phyloP scores from a whole-genome alignment of 2,113 vertebrate species.

The Phodopus roborovskii region DNA sequence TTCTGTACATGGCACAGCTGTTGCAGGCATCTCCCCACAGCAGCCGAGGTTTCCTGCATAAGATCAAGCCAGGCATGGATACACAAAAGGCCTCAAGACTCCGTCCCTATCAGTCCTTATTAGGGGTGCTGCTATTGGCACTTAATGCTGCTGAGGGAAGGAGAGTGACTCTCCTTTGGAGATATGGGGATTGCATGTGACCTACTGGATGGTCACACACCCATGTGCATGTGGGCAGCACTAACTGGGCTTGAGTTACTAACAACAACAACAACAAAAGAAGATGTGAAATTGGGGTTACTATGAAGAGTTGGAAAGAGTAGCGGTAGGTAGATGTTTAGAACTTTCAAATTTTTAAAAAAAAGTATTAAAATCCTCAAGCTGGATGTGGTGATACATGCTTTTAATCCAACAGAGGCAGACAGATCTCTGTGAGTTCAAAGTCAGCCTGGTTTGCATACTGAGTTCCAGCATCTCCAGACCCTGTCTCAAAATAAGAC shows the following conservation, averaged over 20 bases:
- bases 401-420: not conserved
- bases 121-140: too few species aligned
- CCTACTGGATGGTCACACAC: not conserved
- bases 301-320: not conserved
- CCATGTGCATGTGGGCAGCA: not conserved
- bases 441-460: not conserved
- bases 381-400: not conserved
- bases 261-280: not conserved
- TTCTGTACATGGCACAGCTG: not conserved
- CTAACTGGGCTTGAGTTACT: not conserved
- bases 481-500: not conserved
- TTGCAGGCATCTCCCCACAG: not conserved
- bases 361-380: not conserved
- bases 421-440: not conserved
- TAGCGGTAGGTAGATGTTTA: too few species aligned
- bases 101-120: too few species aligned
- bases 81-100: too few species aligned
- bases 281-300: not conserved
- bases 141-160: not conserved
- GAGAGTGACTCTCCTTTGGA: not conserved
- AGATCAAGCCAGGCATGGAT: not conserved
- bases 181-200: too few species aligned
- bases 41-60: too few species aligned
- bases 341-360: not conserved
- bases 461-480: not conserved